Evolutionary conservation across 2,797 vertebrate genomes (phyloP), one percentile per base, ranked within the genome.

Genomic region (Schizopygopsis pylzovi): DNA sequence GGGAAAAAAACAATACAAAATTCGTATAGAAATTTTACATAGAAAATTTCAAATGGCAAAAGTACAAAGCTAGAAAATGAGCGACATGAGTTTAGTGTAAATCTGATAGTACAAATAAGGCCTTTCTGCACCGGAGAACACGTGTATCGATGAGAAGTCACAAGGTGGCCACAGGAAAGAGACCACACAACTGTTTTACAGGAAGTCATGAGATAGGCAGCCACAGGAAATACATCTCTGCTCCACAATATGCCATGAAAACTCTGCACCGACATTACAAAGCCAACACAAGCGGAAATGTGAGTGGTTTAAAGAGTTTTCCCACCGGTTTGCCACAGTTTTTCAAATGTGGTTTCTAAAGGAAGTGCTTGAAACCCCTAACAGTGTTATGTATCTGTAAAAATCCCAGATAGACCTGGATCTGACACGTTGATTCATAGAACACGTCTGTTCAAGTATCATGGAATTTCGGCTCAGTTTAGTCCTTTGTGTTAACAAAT

Each of bases 1-100:
- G 85, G 84, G 63, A 73, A 88, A 91, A 88, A 92, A 91, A 88
- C 84, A 87, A 89, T 95, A 94, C 90, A 95, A 96, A 95, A 95
- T 91, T 90, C 88, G 93, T 92, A 89, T 94, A 92, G 87, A 95
- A 94, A 93, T 89, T 91, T 91, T 89, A 94, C 90, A 92, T 92
- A 93, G 90, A 93, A 90, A 95, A 93, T 89, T 89, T 84, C 85
- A 90, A 94, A 92, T 89, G 89, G 91, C 89, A 90, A 92, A 93
- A 89, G 84, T 92, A 92, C 92, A 94, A 92, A 91, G 93, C 91
- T 92, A 91, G 90, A 93, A 91, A 92, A 86, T 73, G 86, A 92
- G 88, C 22, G 86, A 89, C 89, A 67, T 80, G 88, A 90, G 59
- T 73, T 73, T 82, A 78, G 43, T 72, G 85, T 86, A 81, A 87